A percentile compares a stretch with the other conserved stretches of the same genome.
Evolutionary conservation across 2,113 vertebrate species (phyloP).

Genomic region (Pedetes capensis): DNA sequence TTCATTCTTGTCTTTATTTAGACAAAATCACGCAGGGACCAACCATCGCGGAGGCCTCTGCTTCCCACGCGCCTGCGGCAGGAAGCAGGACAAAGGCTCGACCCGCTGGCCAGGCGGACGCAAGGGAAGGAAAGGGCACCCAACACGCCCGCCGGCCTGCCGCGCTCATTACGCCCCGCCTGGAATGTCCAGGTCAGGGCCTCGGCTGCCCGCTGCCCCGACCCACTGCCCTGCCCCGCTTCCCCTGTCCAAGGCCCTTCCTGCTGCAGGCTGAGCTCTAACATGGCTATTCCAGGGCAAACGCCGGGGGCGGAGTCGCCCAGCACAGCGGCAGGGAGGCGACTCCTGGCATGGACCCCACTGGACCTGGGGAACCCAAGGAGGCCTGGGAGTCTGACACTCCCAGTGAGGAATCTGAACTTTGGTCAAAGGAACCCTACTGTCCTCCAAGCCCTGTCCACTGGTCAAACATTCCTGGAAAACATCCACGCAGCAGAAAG

Average conservation of each 20-base stretch:
- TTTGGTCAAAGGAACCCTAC: background rate
- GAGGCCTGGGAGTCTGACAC: background rate
- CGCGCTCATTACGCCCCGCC: background rate
- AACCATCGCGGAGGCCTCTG: background rate
- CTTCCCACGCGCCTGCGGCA: background rate
- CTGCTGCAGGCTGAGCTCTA: background rate
- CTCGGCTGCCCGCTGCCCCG: background rate
- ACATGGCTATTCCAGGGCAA: background rate
- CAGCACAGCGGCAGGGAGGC: background rate
- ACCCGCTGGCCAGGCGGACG: background rate
- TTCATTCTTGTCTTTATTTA: background rate
- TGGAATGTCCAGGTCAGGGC: slow-evolving; percentile 42
- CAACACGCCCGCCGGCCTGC: background rate
- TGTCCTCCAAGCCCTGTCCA: rapidly evolving
- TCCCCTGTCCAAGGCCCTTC: background rate
- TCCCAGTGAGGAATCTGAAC: background rate
- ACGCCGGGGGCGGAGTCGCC: background rate
- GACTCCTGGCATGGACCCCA: background rate
- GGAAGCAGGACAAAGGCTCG: background rate
- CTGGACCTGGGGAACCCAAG: rapidly evolving
- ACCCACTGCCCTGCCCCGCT: background rate
- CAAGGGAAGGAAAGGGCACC: background rate
- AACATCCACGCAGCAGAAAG: background rate
- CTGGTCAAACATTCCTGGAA: background rate
- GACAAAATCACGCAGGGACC: background rate